Evolutionary conservation across 2,113 vertebrate genomes (phyloP), one percentile per base, ranked within the genome.

Genomic region (Campylomormyrus numenius): DNA sequence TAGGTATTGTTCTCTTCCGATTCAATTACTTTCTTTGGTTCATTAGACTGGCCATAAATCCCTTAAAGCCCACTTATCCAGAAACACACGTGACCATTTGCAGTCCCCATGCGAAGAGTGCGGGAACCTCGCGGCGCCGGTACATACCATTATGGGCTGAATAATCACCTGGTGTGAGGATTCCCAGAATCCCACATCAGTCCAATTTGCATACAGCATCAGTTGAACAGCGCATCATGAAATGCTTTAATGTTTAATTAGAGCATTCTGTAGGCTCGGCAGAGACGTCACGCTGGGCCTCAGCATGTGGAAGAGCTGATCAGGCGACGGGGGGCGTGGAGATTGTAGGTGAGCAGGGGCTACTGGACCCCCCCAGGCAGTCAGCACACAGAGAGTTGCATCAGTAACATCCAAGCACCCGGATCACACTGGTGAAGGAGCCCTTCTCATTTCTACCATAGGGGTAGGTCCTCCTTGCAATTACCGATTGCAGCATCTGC

Each of bases 241-340:
- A 42, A 87, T 49, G 39, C 46, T 90, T 86, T 53, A 62, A 49
- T 89, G 50, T 89, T 58, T 89, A 89, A 85, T 89, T 85, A 85
- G 80, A 85, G 46, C 19, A 2, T 62, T 89, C 31, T 45, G 83
- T 31, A 46, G 77, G 49, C 42, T 85, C 89, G 84, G n/a, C 77
- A 85, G 42, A 70, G 42, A 24, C 39, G 19, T n/a, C 42, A 45
- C 1, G 80, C 42, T 48, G 80, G 77, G 35, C 31, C 11, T 31
- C 49, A n/a, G 50, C n/a, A 49, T 56, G 35, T 48, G 42, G 83
- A 46, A 85, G 83, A 11, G 46, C 31, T 48, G 83, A 10, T 46
- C 17, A 31, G 74, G 35, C 5, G 5, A 42, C 19, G 35, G 74
- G 17, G 11, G 15, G 21, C 3, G 4, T 15, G 19, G 53, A 56